A percentile compares a stretch with the other conserved stretches of the same genome.
phyloP scores from a whole-genome alignment of 2,797 vertebrate species.

The Microtus californicus region DNA sequence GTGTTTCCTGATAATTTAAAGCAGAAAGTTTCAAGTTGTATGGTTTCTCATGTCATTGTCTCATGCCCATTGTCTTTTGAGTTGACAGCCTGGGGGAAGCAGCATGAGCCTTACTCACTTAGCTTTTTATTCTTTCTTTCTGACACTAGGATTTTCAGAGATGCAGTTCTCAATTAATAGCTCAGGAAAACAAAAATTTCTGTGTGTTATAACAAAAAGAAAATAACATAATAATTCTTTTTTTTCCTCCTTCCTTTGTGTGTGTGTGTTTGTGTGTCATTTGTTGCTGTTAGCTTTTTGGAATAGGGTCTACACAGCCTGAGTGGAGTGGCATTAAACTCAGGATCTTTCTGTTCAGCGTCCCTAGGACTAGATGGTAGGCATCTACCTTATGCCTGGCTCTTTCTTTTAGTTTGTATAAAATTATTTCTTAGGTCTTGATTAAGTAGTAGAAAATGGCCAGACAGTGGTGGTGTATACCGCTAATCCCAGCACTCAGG shows the following conservation, averaged over 20 bases:
- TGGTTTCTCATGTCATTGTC: not conserved
- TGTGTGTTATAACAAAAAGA: not conserved
- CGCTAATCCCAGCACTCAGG: not conserved
- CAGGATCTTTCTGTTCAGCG: not conserved
- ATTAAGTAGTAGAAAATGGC: not conserved
- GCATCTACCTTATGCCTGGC: not conserved
- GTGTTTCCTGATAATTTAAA: not conserved
- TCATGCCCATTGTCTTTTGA: not conserved
- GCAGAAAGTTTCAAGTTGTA: not conserved
- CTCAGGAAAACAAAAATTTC: constrained; percentile 28
- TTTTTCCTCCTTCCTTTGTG: not conserved
- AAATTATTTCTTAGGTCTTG: not conserved
- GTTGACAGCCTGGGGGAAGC: not conserved
- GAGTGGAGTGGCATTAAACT: not conserved
- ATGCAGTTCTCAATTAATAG: not conserved
- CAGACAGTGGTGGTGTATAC: not conserved
- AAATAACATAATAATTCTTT: not conserved
- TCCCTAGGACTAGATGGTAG: not conserved
- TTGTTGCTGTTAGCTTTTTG: not conserved
- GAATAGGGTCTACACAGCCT: not conserved
- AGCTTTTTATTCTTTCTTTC: constrained; percentile 25
- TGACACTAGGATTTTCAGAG: not conserved
- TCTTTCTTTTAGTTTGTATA: not conserved
- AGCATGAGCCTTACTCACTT: not conserved
- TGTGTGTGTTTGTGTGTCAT: not conserved